Conservation (phyloP, 2,113 vertebrate species). For the Copsychus sechellarum region DNA sequence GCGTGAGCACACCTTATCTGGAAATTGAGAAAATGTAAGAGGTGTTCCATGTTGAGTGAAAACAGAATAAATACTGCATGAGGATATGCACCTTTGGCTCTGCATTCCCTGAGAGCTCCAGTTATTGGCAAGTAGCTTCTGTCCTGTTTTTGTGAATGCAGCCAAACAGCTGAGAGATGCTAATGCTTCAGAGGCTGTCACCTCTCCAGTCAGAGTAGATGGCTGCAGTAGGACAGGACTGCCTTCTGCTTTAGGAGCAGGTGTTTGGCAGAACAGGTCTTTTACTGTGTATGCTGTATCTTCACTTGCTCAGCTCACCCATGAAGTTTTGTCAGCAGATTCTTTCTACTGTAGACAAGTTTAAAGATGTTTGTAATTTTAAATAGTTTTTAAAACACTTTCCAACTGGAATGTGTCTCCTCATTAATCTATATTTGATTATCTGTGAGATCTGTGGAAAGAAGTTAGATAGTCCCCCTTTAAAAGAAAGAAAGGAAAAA, state of each 20-base stretch:
- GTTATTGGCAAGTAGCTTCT: neutral
- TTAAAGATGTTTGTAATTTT: neutral
- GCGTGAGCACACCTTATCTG: neutral
- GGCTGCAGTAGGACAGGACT: neutral
- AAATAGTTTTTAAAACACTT: neutral
- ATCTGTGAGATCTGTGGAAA: neutral
- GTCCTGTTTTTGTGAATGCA: neutral
- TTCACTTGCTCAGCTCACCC: neutral
- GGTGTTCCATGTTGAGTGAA: neutral
- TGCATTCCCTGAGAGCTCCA: neutral
- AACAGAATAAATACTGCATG: neutral
- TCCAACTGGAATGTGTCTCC: neutral
- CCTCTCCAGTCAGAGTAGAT: neutral
- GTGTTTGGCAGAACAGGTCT: neutral
- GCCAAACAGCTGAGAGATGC: neutral
- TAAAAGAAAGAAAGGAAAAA: neutral
- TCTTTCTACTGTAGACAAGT: neutral
- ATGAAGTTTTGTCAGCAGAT: neutral
- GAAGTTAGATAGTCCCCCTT: neutral
- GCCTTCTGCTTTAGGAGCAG: neutral
- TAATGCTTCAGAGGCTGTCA: neutral
- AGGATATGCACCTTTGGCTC: neutral
- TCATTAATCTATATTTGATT: neutral
- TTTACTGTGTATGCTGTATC: neutral
- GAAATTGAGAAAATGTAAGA: neutral